A percentile compares a stretch with the other conserved stretches of the same genome.
These are phyloP conservation scores for Leptinotarsa rubiginosa DNA, from an alignment of 2,888 invertebrate species.

Conservation along the genomic window DNA sequence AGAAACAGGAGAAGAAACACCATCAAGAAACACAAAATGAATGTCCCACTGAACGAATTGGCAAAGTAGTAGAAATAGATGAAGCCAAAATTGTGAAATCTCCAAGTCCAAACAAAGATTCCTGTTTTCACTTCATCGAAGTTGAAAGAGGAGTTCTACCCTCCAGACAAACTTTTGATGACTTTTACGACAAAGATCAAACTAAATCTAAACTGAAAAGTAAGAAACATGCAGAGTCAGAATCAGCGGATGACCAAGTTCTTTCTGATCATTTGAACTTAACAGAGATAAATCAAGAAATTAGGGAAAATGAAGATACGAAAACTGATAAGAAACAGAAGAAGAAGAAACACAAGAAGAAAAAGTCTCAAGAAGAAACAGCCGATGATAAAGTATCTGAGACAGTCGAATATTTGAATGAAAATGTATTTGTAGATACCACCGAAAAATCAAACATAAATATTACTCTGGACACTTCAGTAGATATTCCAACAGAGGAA, in stretches of 20 bases:
- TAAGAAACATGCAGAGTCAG: neutral
- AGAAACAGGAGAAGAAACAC: slow-evolving; percentile 29
- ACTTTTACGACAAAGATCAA: slow-evolving; percentile 21
- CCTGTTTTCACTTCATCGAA: slow-evolving; percentile 20
- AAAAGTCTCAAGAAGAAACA: slow-evolving; percentile 19
- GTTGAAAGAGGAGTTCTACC: slow-evolving; percentile 20
- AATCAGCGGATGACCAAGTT: neutral
- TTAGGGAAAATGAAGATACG: slow-evolving; percentile 18
- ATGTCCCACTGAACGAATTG: neutral
- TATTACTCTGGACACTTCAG: neutral
- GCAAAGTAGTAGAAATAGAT: neutral
- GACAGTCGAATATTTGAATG: neutral
- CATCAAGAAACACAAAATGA: neutral
- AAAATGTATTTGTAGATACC: neutral
- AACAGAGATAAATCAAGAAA: slow-evolving; percentile 20
- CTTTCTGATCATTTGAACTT: neutral
- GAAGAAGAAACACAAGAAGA: slow-evolving; percentile 40
- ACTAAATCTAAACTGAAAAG: neutral
- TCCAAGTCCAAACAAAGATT: neutral
- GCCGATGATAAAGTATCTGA: neutral
- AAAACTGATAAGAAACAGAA: slow-evolving; percentile 38
- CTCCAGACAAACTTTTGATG: slow-evolving; percentile 24
- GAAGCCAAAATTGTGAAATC: neutral
- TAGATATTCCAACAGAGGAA: neutral
- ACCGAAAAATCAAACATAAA: neutral